phyloP scores from a whole-genome alignment of 2,113 vertebrate genomes.

The Amblyornis subalaris region DNA sequence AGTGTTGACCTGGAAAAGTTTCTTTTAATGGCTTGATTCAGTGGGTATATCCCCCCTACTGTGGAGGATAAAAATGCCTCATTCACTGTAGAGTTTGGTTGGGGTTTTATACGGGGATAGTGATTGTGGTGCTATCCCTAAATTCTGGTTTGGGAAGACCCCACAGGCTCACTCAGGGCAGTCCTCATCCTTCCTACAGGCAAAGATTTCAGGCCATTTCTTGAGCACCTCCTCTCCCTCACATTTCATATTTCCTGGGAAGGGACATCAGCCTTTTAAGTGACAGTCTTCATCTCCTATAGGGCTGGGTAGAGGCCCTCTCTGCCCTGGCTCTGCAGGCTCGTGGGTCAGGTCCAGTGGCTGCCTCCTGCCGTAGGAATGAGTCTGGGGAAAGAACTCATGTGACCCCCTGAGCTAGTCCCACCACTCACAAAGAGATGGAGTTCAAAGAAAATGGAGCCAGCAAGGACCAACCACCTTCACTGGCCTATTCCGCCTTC shows the following conservation, averaged over 20 bases:
- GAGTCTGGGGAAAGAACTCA: neutral
- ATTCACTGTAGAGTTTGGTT: neutral
- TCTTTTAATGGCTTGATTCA: neutral
- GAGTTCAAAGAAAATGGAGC: neutral
- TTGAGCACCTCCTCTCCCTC: neutral
- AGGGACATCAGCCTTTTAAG: neutral
- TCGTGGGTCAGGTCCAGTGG: fast-evolving
- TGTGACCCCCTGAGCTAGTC: fast-evolving
- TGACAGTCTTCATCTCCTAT: neutral
- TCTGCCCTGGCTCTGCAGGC: fast-evolving
- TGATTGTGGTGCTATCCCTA: fast-evolving
- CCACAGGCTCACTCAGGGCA: neutral
- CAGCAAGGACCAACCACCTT: neutral
- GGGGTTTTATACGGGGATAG: neutral
- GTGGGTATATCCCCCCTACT: neutral
- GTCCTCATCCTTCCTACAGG: neutral
- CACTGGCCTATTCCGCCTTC: neutral
- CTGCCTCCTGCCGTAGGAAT: neutral
- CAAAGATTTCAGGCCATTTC: neutral
- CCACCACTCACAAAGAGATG: neutral
- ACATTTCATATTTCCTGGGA: neutral
- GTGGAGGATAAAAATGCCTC: neutral
- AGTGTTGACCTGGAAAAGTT: neutral
- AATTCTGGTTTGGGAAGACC: neutral
- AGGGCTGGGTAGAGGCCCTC: fast-evolving